Conservation (phyloP, 2,888 invertebrate genomes). For the Tholera decimalis region DNA sequence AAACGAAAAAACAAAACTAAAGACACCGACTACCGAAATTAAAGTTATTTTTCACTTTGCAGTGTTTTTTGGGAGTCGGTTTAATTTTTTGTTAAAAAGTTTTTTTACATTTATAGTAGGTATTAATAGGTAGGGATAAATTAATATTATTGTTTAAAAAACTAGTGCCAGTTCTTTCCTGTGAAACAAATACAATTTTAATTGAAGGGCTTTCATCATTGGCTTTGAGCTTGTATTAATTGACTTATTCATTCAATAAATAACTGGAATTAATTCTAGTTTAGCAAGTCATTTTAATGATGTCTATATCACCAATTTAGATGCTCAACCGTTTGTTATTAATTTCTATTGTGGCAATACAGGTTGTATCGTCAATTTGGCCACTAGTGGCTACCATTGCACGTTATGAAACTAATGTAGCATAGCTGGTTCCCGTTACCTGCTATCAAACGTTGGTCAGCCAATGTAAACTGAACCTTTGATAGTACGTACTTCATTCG, state of each 20-base stretch:
- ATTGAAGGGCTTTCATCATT: background rate
- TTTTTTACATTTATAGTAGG: no score
- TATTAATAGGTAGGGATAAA: no score
- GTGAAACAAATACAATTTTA: background rate
- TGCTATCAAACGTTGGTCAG: conserved; percentile 19
- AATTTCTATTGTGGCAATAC: conserved; percentile 37
- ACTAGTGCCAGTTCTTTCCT: background rate
- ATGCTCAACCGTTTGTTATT: conserved; percentile 28
- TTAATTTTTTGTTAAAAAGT: no score
- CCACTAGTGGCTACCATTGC: conserved; percentile 9
- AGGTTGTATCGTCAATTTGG: conserved; percentile 34
- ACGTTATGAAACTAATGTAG: conserved; percentile 45
- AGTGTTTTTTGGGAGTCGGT: no score
- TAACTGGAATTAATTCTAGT: background rate
- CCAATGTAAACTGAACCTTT: conserved; percentile 24
- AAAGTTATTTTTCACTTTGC: no score
- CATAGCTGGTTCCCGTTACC: conserved; percentile 22
- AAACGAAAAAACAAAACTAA: no score
- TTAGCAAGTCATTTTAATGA: conserved; percentile 12
- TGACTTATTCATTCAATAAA: background rate
- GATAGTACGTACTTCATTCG: conserved; percentile 22
- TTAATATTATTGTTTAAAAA: background rate
- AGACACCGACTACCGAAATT: no score
- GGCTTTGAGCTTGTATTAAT: background rate
- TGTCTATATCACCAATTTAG: conserved; percentile 15